Conservation (phyloP, 2,888 invertebrate species). For the Parascotia fuliginaria region DNA sequence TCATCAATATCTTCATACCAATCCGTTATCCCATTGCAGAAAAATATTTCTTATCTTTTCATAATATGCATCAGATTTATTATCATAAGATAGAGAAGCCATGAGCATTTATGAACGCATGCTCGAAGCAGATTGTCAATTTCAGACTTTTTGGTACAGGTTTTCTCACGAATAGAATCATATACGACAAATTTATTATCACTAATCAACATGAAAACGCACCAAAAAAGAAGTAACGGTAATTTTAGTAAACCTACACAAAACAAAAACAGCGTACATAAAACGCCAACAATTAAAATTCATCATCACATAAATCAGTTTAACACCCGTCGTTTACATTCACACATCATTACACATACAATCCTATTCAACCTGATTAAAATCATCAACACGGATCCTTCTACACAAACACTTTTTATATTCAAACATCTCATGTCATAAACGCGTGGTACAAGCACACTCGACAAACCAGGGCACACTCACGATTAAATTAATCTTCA, state of each 20-base stretch:
- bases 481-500: constrained; percentile 43
- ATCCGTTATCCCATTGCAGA: no score
- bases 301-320: background rate
- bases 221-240: no score
- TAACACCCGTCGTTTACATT: background rate
- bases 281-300: background rate
- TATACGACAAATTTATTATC: no score
- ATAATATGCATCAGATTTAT: no score
- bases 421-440: constrained; percentile 32
- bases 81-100: no score
- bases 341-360: constrained; percentile 8
- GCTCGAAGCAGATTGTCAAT: no score
- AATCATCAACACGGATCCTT: constrained; percentile 32
- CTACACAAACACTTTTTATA: constrained; percentile 38
- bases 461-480: constrained; percentile 23
- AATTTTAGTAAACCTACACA: background rate
- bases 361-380: constrained; percentile 33
- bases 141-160: no score
- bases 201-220: no score
- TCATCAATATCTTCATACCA: no score
- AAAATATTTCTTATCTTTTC: no score
- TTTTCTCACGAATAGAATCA: no score
- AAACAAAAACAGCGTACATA: background rate
- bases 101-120: no score
- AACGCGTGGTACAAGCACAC: constrained; percentile 25